These are phyloP conservation scores for Agrochola lota DNA, from an alignment of 2,888 invertebrate genomes.

Conservation along the genomic window DNA sequence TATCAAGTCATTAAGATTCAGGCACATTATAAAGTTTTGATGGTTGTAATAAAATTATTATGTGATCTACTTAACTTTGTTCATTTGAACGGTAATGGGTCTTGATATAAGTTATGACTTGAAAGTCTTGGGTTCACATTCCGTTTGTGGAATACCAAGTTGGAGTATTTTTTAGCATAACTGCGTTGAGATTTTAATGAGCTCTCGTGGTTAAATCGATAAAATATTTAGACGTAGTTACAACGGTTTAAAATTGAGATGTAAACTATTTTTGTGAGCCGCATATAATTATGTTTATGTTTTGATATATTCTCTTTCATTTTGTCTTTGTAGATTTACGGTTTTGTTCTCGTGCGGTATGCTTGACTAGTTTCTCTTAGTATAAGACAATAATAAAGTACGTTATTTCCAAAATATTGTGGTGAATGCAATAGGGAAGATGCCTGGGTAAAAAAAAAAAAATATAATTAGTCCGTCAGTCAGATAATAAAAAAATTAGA, in stretches of 20 bases:
- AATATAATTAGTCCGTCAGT: too few species aligned
- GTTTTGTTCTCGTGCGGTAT: background rate
- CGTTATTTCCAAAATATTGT: background rate
- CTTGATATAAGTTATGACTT: conserved; percentile 34
- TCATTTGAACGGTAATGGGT: conserved; percentile 21
- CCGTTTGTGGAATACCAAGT: conserved; percentile 19
- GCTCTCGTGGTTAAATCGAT: conserved; percentile 2
- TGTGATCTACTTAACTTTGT: conserved; percentile 43
- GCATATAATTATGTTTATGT: background rate
- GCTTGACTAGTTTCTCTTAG: background rate
- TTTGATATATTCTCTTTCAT: background rate
- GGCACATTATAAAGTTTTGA: conserved; percentile 50
- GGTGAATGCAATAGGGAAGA: background rate
- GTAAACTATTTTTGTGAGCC: background rate
- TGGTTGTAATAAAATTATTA: conserved; percentile 45
- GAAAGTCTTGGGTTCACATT: conserved; percentile 31
- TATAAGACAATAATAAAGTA: background rate
- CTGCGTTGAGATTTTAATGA: conserved; percentile 2
- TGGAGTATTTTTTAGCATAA: conserved; percentile 29
- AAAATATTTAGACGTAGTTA: background rate
- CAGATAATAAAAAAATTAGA: too few species aligned
- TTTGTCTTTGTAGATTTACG: background rate
- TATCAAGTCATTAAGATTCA: conserved; percentile 50
- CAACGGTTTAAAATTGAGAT: background rate
- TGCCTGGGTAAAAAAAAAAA: too few species aligned